phyloP scores from a whole-genome alignment of 2,113 vertebrate species.

The Muntiacus reevesi region DNA sequence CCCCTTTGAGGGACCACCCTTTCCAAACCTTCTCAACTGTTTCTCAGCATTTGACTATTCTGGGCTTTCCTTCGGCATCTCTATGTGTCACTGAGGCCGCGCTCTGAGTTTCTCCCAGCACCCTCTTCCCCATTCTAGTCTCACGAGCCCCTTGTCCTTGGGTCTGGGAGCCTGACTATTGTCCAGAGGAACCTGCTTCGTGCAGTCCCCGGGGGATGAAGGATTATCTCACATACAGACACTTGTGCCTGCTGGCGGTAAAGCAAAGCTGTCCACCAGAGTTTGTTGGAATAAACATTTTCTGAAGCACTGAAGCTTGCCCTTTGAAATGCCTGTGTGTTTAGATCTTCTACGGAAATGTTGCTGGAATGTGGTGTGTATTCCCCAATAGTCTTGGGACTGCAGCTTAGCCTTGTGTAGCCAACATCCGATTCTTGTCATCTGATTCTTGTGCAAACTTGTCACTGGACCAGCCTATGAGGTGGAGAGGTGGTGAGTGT shows the following conservation, averaged over 20 bases:
- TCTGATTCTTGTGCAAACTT: background rate
- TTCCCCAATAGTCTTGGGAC: background rate
- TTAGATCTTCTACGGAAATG: background rate
- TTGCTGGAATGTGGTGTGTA: background rate
- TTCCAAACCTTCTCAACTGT: background rate
- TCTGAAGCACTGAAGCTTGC: background rate
- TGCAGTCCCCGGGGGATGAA: background rate
- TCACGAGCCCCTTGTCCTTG: accelerated
- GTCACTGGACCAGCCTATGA: background rate
- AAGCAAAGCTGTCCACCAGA: background rate
- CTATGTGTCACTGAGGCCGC: background rate
- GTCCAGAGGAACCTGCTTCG: background rate
- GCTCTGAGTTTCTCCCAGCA: background rate
- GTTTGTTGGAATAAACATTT: background rate
- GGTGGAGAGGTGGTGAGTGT: accelerated
- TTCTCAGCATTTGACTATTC: background rate
- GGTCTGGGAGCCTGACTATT: background rate
- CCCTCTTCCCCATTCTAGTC: background rate
- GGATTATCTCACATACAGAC: background rate
- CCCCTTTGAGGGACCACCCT: too few species aligned
- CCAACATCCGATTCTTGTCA: accelerated
- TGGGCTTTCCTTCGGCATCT: background rate
- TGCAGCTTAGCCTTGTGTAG: background rate
- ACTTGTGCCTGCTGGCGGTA: background rate
- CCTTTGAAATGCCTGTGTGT: background rate